A percentile compares a stretch with the other conserved stretches of the same genome.
Evolutionary conservation across 2,113 vertebrate genomes (phyloP).

Genomic region (Ctenomys sociabilis): DNA sequence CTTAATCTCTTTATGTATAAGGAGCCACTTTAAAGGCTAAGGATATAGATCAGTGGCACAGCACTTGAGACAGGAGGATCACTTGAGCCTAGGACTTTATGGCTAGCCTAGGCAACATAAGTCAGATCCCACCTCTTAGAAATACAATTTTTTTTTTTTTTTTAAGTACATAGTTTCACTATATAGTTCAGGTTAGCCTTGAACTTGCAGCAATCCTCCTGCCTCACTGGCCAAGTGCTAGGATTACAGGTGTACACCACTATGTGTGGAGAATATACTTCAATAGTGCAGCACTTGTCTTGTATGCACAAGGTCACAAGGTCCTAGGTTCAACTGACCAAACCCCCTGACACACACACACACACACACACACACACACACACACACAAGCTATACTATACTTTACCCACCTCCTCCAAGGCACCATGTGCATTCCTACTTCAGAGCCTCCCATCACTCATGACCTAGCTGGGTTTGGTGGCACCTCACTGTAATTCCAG

Average conservation of each 20-base stretch:
- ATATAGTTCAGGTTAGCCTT: not conserved
- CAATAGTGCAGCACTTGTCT: not conserved
- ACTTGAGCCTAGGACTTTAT: not conserved
- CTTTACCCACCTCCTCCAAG: constrained; percentile 4
- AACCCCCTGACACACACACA: not conserved
- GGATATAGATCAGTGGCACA: not conserved
- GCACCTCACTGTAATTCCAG: not conserved
- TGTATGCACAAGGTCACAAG: not conserved
- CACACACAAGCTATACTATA: not conserved
- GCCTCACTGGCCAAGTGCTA: not conserved
- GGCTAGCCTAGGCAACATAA: not conserved
- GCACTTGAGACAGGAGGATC: not conserved
- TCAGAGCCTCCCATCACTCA: not conserved
- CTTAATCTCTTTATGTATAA: not conserved
- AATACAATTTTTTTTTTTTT: not conserved
- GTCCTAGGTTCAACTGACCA: not conserved
- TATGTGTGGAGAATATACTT: not conserved
- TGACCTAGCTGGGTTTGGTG: not conserved
- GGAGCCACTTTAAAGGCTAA: not conserved
- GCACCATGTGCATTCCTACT: not conserved
- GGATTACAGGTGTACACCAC: not conserved
- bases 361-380: not conserved
- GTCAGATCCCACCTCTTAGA: not conserved
- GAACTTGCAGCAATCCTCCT: not conserved
- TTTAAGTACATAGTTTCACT: not conserved